Evolutionary conservation across 2,113 vertebrate genomes (phyloP).

Genomic region (Campylorhamphus procurvoides): DNA sequence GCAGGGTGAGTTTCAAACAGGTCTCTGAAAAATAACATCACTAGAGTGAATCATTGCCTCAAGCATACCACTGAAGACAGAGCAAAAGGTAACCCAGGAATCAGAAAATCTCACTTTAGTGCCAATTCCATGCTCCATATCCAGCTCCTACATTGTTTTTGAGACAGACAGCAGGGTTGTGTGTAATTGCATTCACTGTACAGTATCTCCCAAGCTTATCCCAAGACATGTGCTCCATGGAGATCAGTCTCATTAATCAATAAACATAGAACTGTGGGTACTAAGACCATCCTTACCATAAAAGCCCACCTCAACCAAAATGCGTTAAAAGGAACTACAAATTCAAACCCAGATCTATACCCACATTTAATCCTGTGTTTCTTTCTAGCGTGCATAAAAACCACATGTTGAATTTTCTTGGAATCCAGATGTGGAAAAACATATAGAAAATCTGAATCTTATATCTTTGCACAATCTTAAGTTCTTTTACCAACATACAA

Average conservation of each 20-base stretch:
- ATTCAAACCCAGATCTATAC: background rate
- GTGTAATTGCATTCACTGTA: background rate
- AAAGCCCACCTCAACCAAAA: background rate
- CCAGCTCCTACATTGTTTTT: rapidly evolving
- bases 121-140: background rate
- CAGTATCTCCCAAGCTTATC: background rate
- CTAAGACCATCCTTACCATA: background rate
- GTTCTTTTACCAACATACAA: background rate
- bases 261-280: background rate
- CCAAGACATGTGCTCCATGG: background rate
- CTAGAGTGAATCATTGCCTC: background rate
- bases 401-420: background rate
- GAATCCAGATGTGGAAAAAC: background rate
- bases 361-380: background rate
- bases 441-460: background rate
- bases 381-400: background rate
- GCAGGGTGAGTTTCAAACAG: background rate
- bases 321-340: background rate
- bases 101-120: background rate
- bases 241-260: background rate
- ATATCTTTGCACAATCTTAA: background rate
- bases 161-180: background rate
- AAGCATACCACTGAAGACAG: background rate
- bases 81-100: background rate
- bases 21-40: background rate